Evolutionary conservation across 35 echinoderm and acorn worm species (phyloP).

Genomic region (Acanthaster planci): DNA sequence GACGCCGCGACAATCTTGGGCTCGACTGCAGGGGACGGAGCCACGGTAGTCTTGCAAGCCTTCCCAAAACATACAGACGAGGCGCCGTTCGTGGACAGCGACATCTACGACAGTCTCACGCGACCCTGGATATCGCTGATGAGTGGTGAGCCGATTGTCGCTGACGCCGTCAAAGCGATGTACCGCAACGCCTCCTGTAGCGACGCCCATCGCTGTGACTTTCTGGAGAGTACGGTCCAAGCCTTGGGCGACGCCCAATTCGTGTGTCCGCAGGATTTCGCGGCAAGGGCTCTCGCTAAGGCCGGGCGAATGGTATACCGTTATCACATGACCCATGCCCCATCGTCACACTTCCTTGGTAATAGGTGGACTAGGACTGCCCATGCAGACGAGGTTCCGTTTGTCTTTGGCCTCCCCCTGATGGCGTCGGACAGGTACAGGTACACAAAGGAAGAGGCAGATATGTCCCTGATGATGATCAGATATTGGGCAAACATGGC

Average conservation of each 20-base stretch:
- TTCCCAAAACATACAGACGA: neutral
- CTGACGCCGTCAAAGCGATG: neutral
- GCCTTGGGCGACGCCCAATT: neutral
- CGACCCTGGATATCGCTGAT: neutral
- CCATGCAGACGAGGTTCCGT: constrained; percentile 25
- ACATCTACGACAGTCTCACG: neutral
- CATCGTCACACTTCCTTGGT: neutral
- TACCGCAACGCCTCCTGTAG: neutral
- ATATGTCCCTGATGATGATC: constrained; percentile 29
- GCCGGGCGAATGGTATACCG: constrained; percentile 13
- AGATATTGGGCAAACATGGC: constrained; percentile 24
- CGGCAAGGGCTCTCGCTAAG: neutral
- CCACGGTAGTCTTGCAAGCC: neutral
- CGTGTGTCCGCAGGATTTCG: neutral
- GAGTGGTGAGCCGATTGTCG: neutral
- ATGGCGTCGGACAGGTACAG: neutral
- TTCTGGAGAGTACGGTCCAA: neutral
- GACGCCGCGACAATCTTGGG: no score
- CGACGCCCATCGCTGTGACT: neutral
- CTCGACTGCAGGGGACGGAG: no score
- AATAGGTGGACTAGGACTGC: neutral
- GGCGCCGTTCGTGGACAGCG: neutral
- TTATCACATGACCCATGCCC: neutral
- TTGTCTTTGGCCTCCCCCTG: constrained; percentile 13
- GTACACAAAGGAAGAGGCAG: neutral